Percentiles rank a stretch among this genome's conserved stretches.
Evolutionary conservation across 2,888 invertebrate species (phyloP).

Genomic region (Ischnus inquisitorius): DNA sequence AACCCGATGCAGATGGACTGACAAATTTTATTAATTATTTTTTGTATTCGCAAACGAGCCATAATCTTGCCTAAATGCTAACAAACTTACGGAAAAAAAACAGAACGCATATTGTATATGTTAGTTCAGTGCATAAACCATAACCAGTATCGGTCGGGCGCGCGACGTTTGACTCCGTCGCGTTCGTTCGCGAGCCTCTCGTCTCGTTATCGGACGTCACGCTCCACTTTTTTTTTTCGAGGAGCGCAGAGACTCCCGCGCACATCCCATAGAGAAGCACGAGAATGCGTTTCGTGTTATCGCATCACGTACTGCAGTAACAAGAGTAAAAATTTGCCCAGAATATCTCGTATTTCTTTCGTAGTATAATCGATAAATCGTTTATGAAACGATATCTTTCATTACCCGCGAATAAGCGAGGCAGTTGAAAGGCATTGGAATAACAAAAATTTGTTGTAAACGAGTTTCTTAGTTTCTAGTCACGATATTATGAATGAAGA

Average conservation of each 20-base stretch:
- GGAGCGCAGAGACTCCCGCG: not conserved
- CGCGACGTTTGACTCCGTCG: constrained; percentile 2
- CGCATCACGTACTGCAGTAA: constrained; percentile 10
- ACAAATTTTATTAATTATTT: not conserved
- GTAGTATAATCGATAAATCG: not conserved
- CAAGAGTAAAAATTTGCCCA: constrained; percentile 22
- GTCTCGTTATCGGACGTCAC: constrained; percentile 62
- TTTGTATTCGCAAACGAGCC: not conserved
- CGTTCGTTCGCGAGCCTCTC: constrained; percentile 9
- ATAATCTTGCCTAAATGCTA: too few species aligned
- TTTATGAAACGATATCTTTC: not conserved
- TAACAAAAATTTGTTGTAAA: not conserved
- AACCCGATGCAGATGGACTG: not conserved
- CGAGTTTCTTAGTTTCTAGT: not conserved
- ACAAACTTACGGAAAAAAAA: not conserved
- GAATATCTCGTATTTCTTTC: constrained; percentile 11
- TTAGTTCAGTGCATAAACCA: constrained; percentile 13
- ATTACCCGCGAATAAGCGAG: not conserved
- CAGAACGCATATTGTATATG: not conserved
- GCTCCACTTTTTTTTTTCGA: constrained; percentile 55
- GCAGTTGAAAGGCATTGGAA: not conserved
- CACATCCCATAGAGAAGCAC: constrained; percentile 8
- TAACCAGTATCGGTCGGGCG: constrained; percentile 38
- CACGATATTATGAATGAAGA: not conserved
- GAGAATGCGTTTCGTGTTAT: constrained; percentile 12